These are phyloP conservation scores for Notarius quadriscutis DNA, from an alignment of 2,113 vertebrate species.

Conservation along the genomic window DNA sequence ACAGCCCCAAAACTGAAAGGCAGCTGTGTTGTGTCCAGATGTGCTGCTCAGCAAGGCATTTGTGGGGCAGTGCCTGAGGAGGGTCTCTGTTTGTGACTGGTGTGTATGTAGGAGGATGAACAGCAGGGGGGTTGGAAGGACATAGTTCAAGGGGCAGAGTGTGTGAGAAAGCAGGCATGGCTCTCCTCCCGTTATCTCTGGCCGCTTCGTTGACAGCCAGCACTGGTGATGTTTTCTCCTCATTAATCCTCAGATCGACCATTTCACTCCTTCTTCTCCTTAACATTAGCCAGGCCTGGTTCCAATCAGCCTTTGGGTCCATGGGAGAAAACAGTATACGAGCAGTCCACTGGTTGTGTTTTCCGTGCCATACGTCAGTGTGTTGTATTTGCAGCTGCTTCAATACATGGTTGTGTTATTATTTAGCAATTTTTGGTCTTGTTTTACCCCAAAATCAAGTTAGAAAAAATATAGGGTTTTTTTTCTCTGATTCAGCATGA, in stretches of 20 bases:
- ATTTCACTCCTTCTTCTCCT: conserved; percentile 5
- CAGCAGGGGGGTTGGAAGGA: conserved; percentile 15
- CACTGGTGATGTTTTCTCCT: conserved; percentile 20
- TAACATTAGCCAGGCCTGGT: conserved; percentile 21
- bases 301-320: background rate
- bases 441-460: too few relatives aligned
- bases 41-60: conserved; percentile 33
- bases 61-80: conserved; percentile 20
- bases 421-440: conserved; percentile 5
- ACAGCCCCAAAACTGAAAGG: conserved; percentile 15
- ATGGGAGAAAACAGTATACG: background rate
- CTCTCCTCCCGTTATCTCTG: background rate
- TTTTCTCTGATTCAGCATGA: background rate
- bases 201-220: conserved; percentile 13
- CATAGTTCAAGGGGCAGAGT: conserved; percentile 13
- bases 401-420: background rate
- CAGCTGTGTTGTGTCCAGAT: conserved; percentile 56
- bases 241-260: background rate
- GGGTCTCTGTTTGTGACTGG: conserved; percentile 25
- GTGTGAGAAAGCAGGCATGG: conserved; percentile 43
- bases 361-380: background rate
- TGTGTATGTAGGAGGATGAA: conserved; percentile 8
- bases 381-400: background rate
- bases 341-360: background rate
- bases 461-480: background rate